Conservation (phyloP, 2,888 invertebrate species). For the Athalia circularis region DNA sequence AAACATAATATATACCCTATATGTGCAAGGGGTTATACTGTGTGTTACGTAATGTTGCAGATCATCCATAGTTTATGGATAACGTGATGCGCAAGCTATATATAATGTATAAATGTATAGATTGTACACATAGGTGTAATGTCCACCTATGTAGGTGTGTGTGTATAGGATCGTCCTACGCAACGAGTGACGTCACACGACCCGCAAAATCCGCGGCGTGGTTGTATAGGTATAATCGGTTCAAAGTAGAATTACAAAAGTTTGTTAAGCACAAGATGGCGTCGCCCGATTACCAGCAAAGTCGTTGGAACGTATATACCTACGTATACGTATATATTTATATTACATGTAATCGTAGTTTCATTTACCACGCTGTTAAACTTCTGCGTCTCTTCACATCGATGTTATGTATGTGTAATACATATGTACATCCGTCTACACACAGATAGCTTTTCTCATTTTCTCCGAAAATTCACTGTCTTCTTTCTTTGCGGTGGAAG, state of each 20-base stretch:
- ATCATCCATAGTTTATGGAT: constrained; percentile 25
- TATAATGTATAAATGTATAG: background rate
- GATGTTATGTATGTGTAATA: too few species aligned
- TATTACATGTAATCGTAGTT: too few species aligned
- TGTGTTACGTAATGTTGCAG: too few species aligned
- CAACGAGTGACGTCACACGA: constrained; percentile 21
- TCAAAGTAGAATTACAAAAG: background rate
- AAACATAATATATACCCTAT: background rate
- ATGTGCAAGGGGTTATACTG: background rate
- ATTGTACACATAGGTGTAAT: too few species aligned
- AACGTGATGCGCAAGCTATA: background rate
- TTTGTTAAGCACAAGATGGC: constrained; percentile 26
- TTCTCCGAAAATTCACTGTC: too few species aligned
- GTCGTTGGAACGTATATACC: background rate
- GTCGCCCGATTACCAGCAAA: constrained; percentile 7
- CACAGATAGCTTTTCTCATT: too few species aligned
- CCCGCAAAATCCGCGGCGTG: constrained; percentile 9
- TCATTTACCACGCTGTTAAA: too few species aligned
- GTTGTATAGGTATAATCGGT: background rate
- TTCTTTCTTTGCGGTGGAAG: too few species aligned
- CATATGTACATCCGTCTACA: too few species aligned
- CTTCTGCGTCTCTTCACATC: too few species aligned
- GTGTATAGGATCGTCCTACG: constrained; percentile 28
- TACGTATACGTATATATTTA: too few species aligned
- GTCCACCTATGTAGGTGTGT: background rate